Evolutionary conservation across 2,113 vertebrate species (phyloP).

Genomic region (Chamaea fasciata): DNA sequence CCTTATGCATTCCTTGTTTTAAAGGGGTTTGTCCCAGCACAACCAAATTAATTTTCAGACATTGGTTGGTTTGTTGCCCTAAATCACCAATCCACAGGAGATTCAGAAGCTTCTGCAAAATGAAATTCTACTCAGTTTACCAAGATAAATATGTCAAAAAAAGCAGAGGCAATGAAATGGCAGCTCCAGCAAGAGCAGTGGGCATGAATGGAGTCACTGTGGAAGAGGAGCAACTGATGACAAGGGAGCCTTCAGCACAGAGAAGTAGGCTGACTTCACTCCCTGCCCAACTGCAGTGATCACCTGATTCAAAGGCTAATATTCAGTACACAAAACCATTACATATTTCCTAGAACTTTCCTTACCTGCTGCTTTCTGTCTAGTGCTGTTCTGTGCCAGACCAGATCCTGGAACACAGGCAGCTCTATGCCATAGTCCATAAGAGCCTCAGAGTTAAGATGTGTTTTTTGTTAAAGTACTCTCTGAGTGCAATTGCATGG

Average conservation of each 20-base stretch:
- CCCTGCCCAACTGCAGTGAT: neutral
- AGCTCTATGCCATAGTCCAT: accelerated
- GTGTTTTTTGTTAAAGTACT: neutral
- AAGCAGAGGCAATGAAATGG: neutral
- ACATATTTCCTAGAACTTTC: neutral
- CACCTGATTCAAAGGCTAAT: neutral
- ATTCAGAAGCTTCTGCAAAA: neutral
- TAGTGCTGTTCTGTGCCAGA: neutral
- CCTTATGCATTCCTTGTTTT: neutral
- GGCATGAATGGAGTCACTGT: neutral
- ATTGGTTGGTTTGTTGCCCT: neutral
- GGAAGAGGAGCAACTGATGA: neutral
- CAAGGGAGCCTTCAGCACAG: neutral
- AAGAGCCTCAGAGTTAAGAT: neutral
- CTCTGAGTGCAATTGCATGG: neutral
- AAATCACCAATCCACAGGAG: neutral
- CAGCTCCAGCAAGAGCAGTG: neutral
- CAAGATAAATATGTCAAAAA: neutral
- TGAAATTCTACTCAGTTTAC: neutral
- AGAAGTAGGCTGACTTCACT: neutral
- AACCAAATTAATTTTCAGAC: neutral
- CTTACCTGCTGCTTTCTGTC: neutral
- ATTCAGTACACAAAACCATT: neutral
- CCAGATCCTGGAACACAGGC: neutral
- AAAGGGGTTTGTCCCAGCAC: neutral